A percentile compares a stretch with the other conserved stretches of the same genome.
Conservation (phyloP, 1,140 invertebrate genomes). For the Hycleus phaleratus region DNA sequence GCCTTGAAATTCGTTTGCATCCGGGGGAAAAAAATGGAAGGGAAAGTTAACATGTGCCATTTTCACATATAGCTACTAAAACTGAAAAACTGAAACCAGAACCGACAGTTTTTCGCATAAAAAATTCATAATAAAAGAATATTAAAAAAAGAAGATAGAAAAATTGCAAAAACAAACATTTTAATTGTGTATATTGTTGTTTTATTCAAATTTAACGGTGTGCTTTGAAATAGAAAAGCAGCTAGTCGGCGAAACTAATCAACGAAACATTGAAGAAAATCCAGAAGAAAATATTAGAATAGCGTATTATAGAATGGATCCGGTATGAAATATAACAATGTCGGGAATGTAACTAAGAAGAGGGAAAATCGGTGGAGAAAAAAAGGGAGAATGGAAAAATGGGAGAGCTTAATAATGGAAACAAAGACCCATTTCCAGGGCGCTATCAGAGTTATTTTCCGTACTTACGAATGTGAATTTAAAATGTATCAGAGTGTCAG, state of each 20-base stretch:
- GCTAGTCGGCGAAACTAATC: constrained; percentile 12
- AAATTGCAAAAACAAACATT: too few relatives aligned
- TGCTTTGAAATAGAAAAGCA: constrained; percentile 6
- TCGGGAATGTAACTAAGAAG: too few relatives aligned
- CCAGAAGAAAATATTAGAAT: too few relatives aligned
- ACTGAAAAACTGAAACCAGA: too few relatives aligned
- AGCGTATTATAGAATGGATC: too few relatives aligned
- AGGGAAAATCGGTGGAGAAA: not conserved
- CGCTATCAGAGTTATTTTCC: constrained; percentile 26
- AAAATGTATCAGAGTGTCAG: constrained; percentile 38
- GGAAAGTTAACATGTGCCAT: not conserved
- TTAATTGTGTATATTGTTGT: too few relatives aligned
- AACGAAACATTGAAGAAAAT: not conserved
- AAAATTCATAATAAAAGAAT: too few relatives aligned
- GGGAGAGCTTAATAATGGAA: constrained; percentile 20
- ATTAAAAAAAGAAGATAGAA: too few relatives aligned
- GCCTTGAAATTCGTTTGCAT: constrained; percentile 8
- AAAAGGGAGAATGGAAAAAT: constrained; percentile 18
- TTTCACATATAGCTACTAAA: too few relatives aligned
- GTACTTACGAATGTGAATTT: constrained; percentile 38
- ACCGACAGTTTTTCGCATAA: too few relatives aligned
- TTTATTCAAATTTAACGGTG: not conserved
- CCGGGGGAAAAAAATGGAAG: constrained; percentile 8
- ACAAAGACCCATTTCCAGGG: constrained; percentile 15
- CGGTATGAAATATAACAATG: too few relatives aligned